Conservation (phyloP, 2,797 vertebrate species). For the Tenualosa ilisha region DNA sequence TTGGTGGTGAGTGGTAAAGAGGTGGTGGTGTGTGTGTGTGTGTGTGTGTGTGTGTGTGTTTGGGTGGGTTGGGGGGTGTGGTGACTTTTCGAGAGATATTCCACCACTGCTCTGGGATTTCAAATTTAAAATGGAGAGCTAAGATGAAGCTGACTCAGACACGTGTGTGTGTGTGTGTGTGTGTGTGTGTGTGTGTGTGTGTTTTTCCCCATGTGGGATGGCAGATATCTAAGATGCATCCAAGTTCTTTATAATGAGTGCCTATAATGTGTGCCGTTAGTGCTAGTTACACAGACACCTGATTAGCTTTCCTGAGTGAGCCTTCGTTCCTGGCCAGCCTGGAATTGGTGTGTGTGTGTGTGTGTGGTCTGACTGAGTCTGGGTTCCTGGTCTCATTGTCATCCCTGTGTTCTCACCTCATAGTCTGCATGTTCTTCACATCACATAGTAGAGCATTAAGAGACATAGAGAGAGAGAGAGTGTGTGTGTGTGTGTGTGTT, state of each 20-base stretch:
- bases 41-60: slow-evolving; percentile 40
- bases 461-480: too few relatives aligned
- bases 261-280: slow-evolving; percentile 80
- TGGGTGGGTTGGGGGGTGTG: slow-evolving; percentile 37
- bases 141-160: not conserved
- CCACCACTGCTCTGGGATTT: not conserved
- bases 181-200: too few relatives aligned
- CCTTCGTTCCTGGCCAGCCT: slow-evolving; percentile 73
- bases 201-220: too few relatives aligned
- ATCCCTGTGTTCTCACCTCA: too few relatives aligned
- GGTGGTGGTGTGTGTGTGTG: slow-evolving; percentile 58
- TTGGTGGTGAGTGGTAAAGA: slow-evolving; percentile 89
- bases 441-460: too few relatives aligned
- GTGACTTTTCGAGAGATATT: not conserved
- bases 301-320: slow-evolving; percentile 77
- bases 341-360: slow-evolving; percentile 26
- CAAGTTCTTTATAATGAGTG: not conserved
- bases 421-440: too few relatives aligned
- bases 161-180: too few relatives aligned
- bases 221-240: too few relatives aligned
- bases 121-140: not conserved
- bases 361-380: not conserved
- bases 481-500: too few relatives aligned
- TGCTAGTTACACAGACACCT: slow-evolving; percentile 70
- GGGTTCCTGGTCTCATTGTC: too few relatives aligned